Evolutionary conservation across 2,113 vertebrate species (phyloP).

Genomic region (Poecilia latipinna): DNA sequence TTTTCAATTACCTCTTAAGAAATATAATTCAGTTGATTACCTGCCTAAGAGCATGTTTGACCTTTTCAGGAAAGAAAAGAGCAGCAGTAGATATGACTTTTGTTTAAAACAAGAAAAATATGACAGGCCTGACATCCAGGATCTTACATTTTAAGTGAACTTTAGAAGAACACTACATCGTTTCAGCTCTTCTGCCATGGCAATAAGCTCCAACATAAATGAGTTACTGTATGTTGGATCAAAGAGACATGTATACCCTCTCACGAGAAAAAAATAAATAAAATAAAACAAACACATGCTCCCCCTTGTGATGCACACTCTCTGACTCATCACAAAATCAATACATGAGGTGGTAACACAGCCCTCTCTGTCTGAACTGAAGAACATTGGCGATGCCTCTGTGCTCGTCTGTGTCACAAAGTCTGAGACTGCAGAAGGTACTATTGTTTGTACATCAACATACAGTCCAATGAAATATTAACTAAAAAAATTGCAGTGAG

Average conservation of each 20-base stretch:
- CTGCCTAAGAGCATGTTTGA: neutral
- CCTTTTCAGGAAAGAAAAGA: neutral
- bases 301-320: conserved; percentile 53
- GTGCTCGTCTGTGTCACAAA: conserved; percentile 33
- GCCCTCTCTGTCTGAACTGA: conserved; percentile 53
- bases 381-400: conserved; percentile 42
- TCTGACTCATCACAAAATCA: conserved; percentile 74
- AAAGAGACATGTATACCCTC: conserved; percentile 17
- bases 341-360: conserved; percentile 59
- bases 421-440: conserved; percentile 16
- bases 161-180: conserved; percentile 27
- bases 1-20: neutral
- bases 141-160: conserved; percentile 7
- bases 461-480: conserved; percentile 20
- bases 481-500: neutral
- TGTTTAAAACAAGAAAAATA: neutral
- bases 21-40: neutral
- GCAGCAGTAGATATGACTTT: no score
- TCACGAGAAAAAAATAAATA: neutral
- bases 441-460: conserved; percentile 16
- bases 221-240: conserved; percentile 28
- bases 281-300: conserved; percentile 3
- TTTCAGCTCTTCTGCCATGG: conserved; percentile 12
- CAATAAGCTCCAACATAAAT: conserved; percentile 18
- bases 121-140: neutral